These are phyloP conservation scores for Anagrus nilaparvatae DNA, from an alignment of 1,140 invertebrate genomes.

Conservation along the genomic window DNA sequence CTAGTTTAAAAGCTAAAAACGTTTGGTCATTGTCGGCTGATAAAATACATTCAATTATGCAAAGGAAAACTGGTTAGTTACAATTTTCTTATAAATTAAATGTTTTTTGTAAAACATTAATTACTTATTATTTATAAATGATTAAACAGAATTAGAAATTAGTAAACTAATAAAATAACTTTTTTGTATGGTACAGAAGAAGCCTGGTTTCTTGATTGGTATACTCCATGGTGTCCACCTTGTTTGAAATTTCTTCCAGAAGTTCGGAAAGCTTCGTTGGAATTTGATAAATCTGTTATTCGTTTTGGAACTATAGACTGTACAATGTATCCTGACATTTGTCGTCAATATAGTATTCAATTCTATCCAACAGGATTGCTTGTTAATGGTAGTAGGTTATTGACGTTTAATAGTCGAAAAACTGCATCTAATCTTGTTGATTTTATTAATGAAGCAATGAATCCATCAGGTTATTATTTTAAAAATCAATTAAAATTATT, in stretches of 20 bases:
- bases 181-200: constrained; percentile 25
- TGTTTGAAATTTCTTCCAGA: constrained; percentile 65
- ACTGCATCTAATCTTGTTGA: constrained; percentile 51
- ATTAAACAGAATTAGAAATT: constrained; percentile 1
- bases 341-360: constrained; percentile 51
- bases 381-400: constrained; percentile 51
- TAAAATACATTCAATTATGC: constrained; percentile 46
- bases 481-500: neutral
- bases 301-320: constrained; percentile 62
- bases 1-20: constrained; percentile 51
- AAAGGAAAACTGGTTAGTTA: constrained; percentile 32
- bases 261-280: constrained; percentile 56
- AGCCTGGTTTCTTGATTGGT: constrained; percentile 70
- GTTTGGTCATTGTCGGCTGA: constrained; percentile 52
- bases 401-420: constrained; percentile 51
- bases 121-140: too few species aligned
- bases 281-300: constrained; percentile 39
- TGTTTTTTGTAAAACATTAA: too few species aligned
- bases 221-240: constrained; percentile 77
- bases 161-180: neutral
- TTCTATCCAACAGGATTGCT: constrained; percentile 68
- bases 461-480: constrained; percentile 38
- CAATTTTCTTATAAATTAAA: too few species aligned
- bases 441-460: constrained; percentile 53
- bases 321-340: constrained; percentile 44